These are phyloP conservation scores for Cactoblastis cactorum DNA, from an alignment of 2,888 invertebrate genomes.

Conservation along the genomic window DNA sequence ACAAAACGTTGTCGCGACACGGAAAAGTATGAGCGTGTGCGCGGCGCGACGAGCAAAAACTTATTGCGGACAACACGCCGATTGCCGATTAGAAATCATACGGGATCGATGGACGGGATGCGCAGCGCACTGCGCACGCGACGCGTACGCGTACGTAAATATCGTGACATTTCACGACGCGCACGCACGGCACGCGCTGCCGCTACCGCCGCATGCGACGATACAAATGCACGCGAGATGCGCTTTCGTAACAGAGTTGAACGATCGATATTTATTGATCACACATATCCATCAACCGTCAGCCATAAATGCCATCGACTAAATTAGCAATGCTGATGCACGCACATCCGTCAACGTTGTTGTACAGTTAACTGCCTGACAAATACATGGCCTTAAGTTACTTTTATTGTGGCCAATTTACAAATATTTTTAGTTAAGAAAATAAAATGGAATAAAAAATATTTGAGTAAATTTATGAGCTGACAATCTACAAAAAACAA, in stretches of 20 bases:
- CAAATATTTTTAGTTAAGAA: too few species aligned
- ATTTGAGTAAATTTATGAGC: too few species aligned
- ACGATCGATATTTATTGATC: slow-evolving; percentile 55
- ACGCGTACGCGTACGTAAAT: slow-evolving; percentile 57
- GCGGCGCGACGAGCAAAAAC: slow-evolving; percentile 37
- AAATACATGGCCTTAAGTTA: too few species aligned
- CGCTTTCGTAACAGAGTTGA: slow-evolving; percentile 66
- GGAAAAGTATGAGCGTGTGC: slow-evolving; percentile 29
- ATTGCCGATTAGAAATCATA: slow-evolving; percentile 39
- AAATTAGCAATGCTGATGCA: neutral
- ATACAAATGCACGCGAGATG: slow-evolving; percentile 36
- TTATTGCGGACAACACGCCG: slow-evolving; percentile 48
- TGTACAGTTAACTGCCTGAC: neutral
- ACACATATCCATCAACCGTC: slow-evolving; percentile 1
- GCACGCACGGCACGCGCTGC: slow-evolving; percentile 22
- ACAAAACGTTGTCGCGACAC: slow-evolving; percentile 13
- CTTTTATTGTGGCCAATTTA: too few species aligned
- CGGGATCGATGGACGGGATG: slow-evolving; percentile 45
- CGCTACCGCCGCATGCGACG: slow-evolving; percentile 25
- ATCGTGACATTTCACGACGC: slow-evolving; percentile 60
- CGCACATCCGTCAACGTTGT: neutral
- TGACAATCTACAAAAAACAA: too few species aligned
- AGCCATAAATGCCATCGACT: neutral
- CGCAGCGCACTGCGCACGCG: slow-evolving; percentile 45
- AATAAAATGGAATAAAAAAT: too few species aligned